Evolutionary conservation across 2,113 vertebrate genomes (phyloP).

Genomic region (Cyphomyrus discorhynchus): DNA sequence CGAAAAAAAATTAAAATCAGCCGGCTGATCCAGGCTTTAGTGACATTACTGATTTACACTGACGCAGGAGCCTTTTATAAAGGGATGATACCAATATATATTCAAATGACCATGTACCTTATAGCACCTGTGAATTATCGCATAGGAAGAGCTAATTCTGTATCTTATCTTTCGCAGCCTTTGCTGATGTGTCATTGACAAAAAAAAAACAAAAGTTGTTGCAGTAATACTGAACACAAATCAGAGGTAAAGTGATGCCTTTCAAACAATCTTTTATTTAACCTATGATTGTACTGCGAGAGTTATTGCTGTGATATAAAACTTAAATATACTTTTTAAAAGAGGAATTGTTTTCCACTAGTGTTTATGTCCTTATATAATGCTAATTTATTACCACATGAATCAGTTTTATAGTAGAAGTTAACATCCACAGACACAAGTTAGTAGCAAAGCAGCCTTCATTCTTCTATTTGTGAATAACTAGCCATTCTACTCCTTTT

Average conservation of each 20-base stretch:
- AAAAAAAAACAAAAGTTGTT: neutral
- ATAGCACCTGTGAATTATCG: neutral
- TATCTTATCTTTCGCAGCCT: neutral
- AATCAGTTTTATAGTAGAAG: neutral
- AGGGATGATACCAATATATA: neutral
- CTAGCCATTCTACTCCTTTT: neutral
- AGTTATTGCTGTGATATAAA: neutral
- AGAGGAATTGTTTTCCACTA: neutral
- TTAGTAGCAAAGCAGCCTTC: neutral
- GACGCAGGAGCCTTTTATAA: neutral
- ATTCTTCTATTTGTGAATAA: neutral
- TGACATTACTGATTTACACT: neutral
- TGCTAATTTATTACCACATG: neutral
- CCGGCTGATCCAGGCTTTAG: neutral
- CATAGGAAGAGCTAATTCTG: neutral
- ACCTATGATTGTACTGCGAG: neutral
- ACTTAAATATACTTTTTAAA: neutral
- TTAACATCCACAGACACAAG: neutral
- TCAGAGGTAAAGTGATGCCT: neutral
- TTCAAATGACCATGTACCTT: neutral
- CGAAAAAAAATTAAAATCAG: neutral
- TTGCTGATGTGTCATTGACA: neutral
- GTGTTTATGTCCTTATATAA: neutral
- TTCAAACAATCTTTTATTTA: neutral
- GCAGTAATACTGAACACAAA: neutral